phyloP scores from a whole-genome alignment of 2,113 vertebrate genomes.

The Salvelinus sp. region DNA sequence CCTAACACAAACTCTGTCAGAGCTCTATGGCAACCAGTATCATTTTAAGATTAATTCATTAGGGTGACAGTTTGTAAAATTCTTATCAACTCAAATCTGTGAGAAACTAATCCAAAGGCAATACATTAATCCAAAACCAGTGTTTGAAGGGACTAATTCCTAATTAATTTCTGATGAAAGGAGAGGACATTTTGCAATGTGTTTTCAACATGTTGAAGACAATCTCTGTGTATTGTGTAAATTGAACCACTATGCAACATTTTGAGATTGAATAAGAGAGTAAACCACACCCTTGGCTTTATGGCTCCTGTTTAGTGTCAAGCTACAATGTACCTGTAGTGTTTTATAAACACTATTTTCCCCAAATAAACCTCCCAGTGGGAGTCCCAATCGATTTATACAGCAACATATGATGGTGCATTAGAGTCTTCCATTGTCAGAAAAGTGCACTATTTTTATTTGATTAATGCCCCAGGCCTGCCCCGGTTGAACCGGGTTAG shows the following conservation, averaged over 20 bases:
- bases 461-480: too few relatives aligned
- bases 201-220: not conserved
- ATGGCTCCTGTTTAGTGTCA: too few relatives aligned
- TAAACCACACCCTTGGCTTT: too few relatives aligned
- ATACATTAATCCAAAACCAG: slow-evolving; percentile 25
- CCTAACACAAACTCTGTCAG: not conserved
- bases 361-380: not conserved
- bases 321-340: not conserved
- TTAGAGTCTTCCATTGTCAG: not conserved
- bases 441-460: not conserved
- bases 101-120: slow-evolving; percentile 13
- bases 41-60: slow-evolving; percentile 19
- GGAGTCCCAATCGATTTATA: not conserved
- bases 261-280: too few relatives aligned
- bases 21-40: not conserved
- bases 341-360: not conserved
- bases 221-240: not conserved
- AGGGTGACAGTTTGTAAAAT: slow-evolving; percentile 11
- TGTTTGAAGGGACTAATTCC: not conserved
- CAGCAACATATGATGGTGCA: not conserved
- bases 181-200: not conserved
- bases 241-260: not conserved
- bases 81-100: slow-evolving; percentile 28
- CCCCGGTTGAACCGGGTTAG: too few relatives aligned
- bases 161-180: not conserved